Conservation (phyloP, 2,113 vertebrate species). For the Peromyscus leucopus region DNA sequence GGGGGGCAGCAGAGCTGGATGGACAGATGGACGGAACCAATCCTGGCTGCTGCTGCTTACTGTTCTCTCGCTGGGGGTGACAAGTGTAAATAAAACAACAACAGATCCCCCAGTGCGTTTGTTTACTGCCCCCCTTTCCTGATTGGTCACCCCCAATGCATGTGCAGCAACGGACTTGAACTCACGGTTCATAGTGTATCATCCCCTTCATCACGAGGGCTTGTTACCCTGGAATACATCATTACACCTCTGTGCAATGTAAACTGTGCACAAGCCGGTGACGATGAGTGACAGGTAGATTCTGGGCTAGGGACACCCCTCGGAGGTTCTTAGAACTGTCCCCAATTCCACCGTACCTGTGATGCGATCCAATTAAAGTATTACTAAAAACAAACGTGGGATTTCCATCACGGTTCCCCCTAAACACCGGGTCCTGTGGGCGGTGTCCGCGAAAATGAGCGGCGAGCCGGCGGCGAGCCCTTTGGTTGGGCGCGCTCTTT, state of each 20-base stretch:
- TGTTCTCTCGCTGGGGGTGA: not conserved
- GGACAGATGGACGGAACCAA: not conserved
- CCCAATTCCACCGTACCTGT: constrained; percentile 2
- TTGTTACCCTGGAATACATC: constrained; percentile 27
- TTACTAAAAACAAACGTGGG: constrained; percentile 22
- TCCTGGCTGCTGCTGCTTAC: not conserved
- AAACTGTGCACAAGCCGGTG: not conserved
- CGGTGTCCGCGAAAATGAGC: not conserved
- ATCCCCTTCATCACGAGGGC: not conserved
- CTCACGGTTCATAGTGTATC: constrained; percentile 15
- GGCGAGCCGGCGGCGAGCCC: not conserved
- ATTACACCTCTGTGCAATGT: not conserved
- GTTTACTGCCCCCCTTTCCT: not conserved
- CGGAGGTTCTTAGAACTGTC: not conserved
- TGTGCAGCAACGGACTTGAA: not conserved
- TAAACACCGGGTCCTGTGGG: not conserved
- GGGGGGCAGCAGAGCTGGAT: not conserved
- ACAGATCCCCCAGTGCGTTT: not conserved
- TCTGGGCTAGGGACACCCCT: not conserved
- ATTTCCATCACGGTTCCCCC: not conserved
- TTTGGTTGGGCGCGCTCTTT: not conserved
- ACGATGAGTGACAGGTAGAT: not conserved
- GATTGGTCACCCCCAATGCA: no score
- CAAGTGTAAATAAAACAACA: not conserved
- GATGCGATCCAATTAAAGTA: constrained; percentile 25